Conservation (phyloP, 2,113 vertebrate genomes). For the Chrysemys picta region DNA sequence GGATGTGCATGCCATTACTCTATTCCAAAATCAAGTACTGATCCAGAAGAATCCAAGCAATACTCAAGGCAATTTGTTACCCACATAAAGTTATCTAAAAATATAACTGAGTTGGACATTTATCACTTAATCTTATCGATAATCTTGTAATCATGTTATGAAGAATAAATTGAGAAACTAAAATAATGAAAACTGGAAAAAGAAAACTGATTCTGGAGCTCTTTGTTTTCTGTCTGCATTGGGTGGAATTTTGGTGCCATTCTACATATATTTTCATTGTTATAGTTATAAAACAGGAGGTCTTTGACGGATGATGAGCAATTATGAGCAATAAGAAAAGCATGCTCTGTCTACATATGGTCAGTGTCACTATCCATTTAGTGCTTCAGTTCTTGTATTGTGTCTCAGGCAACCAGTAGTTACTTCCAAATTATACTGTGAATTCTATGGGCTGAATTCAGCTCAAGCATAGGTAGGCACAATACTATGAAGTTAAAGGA, state of each 20-base stretch:
- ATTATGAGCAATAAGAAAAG: background rate
- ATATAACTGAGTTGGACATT: background rate
- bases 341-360: background rate
- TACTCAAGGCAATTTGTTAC: background rate
- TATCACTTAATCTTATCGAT: background rate
- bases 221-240: background rate
- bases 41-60: background rate
- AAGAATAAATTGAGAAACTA: background rate
- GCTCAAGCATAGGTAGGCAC: background rate
- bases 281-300: background rate
- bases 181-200: background rate
- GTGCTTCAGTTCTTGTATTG: rapidly evolving
- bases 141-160: background rate
- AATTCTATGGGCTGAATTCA: background rate
- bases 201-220: background rate
- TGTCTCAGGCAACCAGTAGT: background rate
- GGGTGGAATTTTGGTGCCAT: background rate
- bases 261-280: background rate
- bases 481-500: rapidly evolving
- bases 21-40: background rate
- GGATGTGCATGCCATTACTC: background rate
- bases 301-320: background rate
- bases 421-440: background rate
- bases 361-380: background rate
- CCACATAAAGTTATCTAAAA: background rate